Evolutionary conservation across 2,888 invertebrate species (phyloP), one percentile per base, ranked within the genome.

Genomic region (Spodoptera exigua): DNA sequence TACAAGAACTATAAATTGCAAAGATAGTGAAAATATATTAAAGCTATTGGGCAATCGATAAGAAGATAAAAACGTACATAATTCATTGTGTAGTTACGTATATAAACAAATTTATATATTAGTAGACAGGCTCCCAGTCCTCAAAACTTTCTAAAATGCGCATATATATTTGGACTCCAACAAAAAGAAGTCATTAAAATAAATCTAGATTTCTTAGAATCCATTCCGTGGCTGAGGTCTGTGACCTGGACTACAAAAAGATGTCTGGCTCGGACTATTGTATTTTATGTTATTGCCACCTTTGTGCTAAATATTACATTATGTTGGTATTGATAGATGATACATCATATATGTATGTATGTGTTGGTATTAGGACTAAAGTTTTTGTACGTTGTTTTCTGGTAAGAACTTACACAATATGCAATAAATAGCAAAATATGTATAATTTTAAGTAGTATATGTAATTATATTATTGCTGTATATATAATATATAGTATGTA

Each of bases 151-250:
- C 77, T 61, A 71, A 49, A 52, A 54, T 14, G 17, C 57, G 39
- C 58, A 74, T 75, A 46, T 43, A n/a, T n/a, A n/a, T 44, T 51
- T 17, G 62, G 45, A 72, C 66, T 61, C 55, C 41, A 48, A 61
- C 40, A 61, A 52, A 69, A 57, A 58, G 45, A 10, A 53, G 49
- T 43, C 62, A 54, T 73, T 59, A 49, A 45, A 76, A 62, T 65
- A 74, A 61, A 61, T 71, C 76, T 76, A 76, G 68, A 58, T 60
- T 76, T 76, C 75, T 71, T 1, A 61, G 75, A 76, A 76, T 32
- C 39, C 12, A 37, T 17, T 48, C 40, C 57, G 52, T 46, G 57
- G 44, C 57, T 60, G 56, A 13, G 76, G 71, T 74, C 71, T 35
- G 46, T 61, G 71, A 76, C 76, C 61, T 63, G 41, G 13, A 14